A percentile compares a stretch with the other conserved stretches of the same genome.
phyloP scores from a whole-genome alignment of 1,140 invertebrate genomes.

The Brachionus calyciflorus region DNA sequence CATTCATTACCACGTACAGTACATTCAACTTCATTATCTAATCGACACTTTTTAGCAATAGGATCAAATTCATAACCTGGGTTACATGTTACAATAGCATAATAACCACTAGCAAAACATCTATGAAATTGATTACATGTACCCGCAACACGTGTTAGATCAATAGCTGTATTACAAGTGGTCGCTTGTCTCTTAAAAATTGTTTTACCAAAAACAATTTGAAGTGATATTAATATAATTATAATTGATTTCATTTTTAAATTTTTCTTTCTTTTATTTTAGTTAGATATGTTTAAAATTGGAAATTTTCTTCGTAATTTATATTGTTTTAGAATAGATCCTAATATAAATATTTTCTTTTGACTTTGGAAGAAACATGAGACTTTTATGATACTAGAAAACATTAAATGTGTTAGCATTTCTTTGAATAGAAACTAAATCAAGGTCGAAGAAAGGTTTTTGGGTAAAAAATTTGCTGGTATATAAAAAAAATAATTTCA shows the following conservation, averaged over 20 bases:
- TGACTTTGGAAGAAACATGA: no score
- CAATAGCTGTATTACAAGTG: neutral
- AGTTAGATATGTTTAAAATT: no score
- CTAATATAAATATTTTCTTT: no score
- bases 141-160: neutral
- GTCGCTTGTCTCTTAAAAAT: neutral
- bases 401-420: no score
- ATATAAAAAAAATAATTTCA: no score
- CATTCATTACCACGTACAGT: neutral
- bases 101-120: slow-evolving; percentile 22
- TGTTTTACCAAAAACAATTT: neutral
- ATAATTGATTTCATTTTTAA: neutral
- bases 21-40: neutral
- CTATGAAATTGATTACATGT: slow-evolving; percentile 21
- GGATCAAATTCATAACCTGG: neutral
- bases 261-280: no score
- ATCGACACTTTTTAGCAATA: neutral
- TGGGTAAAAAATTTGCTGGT: no score
- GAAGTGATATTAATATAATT: neutral
- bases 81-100: neutral
- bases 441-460: no score
- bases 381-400: no score
- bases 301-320: no score
- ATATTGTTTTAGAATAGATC: no score
- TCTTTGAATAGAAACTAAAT: no score